Conservation (phyloP, 1,140 invertebrate genomes). For the Reticulitermes speratus region DNA sequence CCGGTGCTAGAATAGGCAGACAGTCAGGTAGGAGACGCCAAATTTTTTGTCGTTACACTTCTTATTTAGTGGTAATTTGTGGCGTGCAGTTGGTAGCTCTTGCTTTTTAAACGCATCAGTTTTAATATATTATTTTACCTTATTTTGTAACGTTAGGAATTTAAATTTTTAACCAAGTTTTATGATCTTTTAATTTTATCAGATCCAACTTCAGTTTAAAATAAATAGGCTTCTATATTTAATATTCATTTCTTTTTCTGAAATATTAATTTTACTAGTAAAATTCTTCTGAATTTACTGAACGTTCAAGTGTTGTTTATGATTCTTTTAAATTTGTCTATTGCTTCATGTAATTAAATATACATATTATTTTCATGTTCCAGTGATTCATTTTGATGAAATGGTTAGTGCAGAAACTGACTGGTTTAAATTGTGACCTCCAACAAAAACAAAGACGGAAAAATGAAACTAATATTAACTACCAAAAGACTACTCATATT, state of each 20-base stretch:
- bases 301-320: not conserved
- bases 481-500: not conserved
- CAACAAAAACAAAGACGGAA: not conserved
- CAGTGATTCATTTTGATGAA: not conserved
- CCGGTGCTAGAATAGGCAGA: not conserved
- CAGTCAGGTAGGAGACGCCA: not conserved
- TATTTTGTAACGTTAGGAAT: not conserved
- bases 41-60: not conserved
- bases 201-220: too few relatives aligned
- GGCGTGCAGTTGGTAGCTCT: not conserved
- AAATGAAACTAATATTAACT: not conserved
- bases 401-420: constrained; percentile 4
- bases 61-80: not conserved
- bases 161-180: too few relatives aligned
- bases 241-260: too few relatives aligned
- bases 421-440: not conserved
- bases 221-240: too few relatives aligned
- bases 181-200: too few relatives aligned
- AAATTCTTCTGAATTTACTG: not conserved
- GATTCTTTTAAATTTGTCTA: not conserved
- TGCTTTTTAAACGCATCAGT: not conserved
- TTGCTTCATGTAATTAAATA: not conserved
- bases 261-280: too few relatives aligned
- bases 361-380: not conserved
- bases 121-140: not conserved